Evolutionary conservation across 2,888 invertebrate genomes (phyloP), one percentile per base, ranked within the genome.

Genomic region (Drosophila leonis): DNA sequence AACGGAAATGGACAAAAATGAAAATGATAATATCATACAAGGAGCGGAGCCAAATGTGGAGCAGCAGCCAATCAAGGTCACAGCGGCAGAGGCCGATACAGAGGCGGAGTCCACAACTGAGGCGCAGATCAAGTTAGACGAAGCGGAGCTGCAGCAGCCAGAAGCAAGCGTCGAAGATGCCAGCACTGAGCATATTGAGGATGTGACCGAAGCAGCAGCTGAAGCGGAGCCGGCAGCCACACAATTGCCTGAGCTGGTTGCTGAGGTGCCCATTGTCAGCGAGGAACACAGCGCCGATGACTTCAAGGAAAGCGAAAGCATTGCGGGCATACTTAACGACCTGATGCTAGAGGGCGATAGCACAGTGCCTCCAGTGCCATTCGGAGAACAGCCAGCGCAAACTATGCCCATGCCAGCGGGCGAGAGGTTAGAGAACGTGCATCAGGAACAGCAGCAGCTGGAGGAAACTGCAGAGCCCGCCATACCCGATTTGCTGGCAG

Each of bases 271-370:
- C 27, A 82, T 79, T 64, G 72, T 87, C 2, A 80, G 77, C 29
- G 80, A 78, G n/a, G 90, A 84, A 20, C 66, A 63, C 12, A 60
- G 51, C 6, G 64, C 68, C 15, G 78, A 74, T 18, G 78, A 88
- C 48, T 90, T 91, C 62, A 86, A 90, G 65, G 92, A 92, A 61
- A 92, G 90, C 52, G 91, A 92, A 61, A 92, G 92, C 24, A 87
- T 92, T 60, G 83, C 90, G 15, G 92, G 91, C 57, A 92, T 92
- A 48, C 78, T 92, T 0, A 92, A 85, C 56, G 92, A 92, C 65
- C 65, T 92, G 31, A 91, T 92, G 89, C 71, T 86, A 3, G 90
- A 91, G 7, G 91, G 90, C 0, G 85, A 87, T 18, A 83, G 90
- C 44, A 92, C 92, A 0, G 70, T 83, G 4, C 73, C 81, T 0